Conservation (phyloP, 2,888 invertebrate genomes). For the Nezara viridula region DNA sequence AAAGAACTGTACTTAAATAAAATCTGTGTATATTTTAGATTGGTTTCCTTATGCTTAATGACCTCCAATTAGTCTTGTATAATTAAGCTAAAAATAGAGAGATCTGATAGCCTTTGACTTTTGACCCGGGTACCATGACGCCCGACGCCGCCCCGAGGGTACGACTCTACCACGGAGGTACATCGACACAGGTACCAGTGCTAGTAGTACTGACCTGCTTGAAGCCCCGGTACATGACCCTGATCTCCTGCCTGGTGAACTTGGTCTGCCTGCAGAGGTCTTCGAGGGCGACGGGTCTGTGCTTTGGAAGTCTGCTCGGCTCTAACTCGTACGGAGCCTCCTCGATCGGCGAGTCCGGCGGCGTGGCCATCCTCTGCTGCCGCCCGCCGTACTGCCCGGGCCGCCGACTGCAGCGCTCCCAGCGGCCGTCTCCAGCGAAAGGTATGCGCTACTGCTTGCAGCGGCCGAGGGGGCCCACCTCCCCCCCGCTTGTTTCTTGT, state of each 20-base stretch:
- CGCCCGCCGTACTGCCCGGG: background rate
- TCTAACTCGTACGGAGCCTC: slow-evolving; percentile 90
- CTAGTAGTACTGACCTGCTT: slow-evolving; percentile 80
- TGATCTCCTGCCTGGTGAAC: slow-evolving; percentile 94
- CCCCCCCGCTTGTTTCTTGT: no score
- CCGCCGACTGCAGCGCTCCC: background rate
- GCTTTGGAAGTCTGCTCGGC: slow-evolving; percentile 83
- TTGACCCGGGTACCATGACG: no score
- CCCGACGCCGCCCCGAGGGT: no score
- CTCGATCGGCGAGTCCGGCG: slow-evolving; percentile 73
- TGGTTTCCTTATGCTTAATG: no score
- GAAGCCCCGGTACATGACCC: slow-evolving; percentile 97
- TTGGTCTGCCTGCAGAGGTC: slow-evolving; percentile 94
- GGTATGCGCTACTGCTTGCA: background rate
- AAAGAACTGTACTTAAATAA: no score
- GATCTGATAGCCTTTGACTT: no score
- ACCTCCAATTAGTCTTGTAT: no score
- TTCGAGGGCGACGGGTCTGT: slow-evolving; percentile 88
- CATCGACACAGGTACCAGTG: background rate
- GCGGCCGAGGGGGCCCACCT: background rate
- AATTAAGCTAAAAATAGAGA: no score
- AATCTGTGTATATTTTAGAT: no score
- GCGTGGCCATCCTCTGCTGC: slow-evolving; percentile 61
- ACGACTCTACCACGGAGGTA: no score
- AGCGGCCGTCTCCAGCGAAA: background rate